Percentiles rank a stretch among this genome's conserved stretches.
These are phyloP conservation scores for Drosophila quadrilineata DNA, from an alignment of 1,140 invertebrate genomes.

Conservation along the genomic window DNA sequence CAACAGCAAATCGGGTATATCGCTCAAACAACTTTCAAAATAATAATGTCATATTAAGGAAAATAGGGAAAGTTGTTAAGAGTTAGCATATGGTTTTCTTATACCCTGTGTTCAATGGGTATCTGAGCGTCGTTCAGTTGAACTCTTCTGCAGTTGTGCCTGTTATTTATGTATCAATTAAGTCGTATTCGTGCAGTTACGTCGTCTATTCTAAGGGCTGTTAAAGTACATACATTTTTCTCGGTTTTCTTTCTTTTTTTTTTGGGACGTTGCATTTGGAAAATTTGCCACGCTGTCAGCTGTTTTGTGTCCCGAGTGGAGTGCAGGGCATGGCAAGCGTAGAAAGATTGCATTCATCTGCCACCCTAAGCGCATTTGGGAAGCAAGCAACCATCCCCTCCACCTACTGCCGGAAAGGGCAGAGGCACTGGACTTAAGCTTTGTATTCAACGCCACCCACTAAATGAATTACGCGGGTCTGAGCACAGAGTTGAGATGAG, in stretches of 20 bases:
- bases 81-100: no score
- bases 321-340: background rate
- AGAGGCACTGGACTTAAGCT: constrained; percentile 30
- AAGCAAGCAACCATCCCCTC: background rate
- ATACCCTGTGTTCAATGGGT: no score
- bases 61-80: no score
- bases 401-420: background rate
- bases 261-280: constrained; percentile 39
- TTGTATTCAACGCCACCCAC: constrained; percentile 42
- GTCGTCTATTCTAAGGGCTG: background rate
- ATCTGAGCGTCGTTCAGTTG: background rate
- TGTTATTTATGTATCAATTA: constrained; percentile 53
- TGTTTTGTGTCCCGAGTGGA: constrained; percentile 43
- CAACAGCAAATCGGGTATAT: background rate
- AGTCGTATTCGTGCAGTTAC: background rate
- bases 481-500: background rate
- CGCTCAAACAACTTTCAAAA: no score
- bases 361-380: constrained; percentile 54
- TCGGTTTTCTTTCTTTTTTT: no score
- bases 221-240: constrained; percentile 31
- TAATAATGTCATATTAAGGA: no score
- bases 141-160: background rate
- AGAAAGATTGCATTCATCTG: constrained; percentile 31
- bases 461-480: constrained; percentile 54
- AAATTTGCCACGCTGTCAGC: constrained; percentile 44